phyloP scores from a whole-genome alignment of 2,888 invertebrate genomes.

The Yponomeuta evonymella region DNA sequence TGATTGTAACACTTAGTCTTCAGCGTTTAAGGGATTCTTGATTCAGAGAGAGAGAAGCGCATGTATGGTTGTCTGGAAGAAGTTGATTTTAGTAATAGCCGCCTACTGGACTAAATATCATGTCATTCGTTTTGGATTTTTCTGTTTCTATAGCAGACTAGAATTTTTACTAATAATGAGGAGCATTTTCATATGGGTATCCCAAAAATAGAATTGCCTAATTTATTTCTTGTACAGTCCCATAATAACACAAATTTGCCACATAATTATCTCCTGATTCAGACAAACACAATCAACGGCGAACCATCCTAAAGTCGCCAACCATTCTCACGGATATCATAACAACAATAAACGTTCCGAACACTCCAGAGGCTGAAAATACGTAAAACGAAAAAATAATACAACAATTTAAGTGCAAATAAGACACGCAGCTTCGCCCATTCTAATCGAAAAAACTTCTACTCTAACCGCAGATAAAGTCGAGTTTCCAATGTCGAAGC shows the following conservation, averaged over 20 bases:
- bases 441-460: slow-evolving; percentile 9
- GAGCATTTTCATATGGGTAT: no score
- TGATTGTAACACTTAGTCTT: no score
- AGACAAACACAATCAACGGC: background rate
- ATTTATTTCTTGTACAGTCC: background rate
- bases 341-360: slow-evolving; percentile 12
- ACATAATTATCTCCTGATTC: no score
- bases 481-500: background rate
- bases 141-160: no score
- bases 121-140: no score
- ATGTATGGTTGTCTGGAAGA: no score
- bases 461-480: slow-evolving; percentile 11
- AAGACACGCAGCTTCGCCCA: background rate
- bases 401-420: slow-evolving; percentile 12
- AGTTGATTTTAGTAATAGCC: no score
- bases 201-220: no score
- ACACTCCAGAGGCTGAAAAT: slow-evolving; percentile 2
- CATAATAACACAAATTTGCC: background rate
- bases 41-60: no score
- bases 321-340: slow-evolving; percentile 18
- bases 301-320: background rate
- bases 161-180: no score
- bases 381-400: slow-evolving; percentile 3
- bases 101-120: no score
- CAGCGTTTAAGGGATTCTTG: no score